Evolutionary conservation across 2,113 vertebrate species (phyloP), one percentile per base, ranked within the genome.

Genomic region (Hucho hucho): DNA sequence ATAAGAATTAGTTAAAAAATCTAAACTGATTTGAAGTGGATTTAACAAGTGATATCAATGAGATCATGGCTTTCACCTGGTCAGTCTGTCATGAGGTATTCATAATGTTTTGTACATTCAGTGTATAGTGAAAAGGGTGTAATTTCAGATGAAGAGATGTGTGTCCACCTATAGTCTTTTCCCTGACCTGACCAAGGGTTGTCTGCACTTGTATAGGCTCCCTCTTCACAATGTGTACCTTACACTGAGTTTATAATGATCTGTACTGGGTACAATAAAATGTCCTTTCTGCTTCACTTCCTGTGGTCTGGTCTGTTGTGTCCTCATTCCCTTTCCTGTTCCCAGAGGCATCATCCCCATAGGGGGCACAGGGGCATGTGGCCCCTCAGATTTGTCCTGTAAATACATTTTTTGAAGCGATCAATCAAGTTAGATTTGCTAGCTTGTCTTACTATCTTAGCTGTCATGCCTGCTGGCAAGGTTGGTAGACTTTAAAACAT

Each of bases 191-290:
- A 61, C 32, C 49, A 65, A 81, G 79, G 77, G 72, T 73, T n/a
- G 77, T 89, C 86, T 89, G 87, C 86, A 81, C 86, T 89, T 92
- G 91, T 91, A 92, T 74, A 89, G 85, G 89, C 90, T 75, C 72
- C 80, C 37, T 78, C 83, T 79, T 85, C 89, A 87, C 87, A 88
- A 89, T 83, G 79, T 96, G 87, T 93, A 93, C 93, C 91, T 95
- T 94, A 95, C 94, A 94, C 93, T 95, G 93, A 93, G 81, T 95
- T 96, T 86, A 93, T 96, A 85, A 93, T 96, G 92, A 95, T 97
- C 95, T 97, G 95, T 97, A 96, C 95, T 95, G 94, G 95, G 95
- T 97, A 96, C 95, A 98, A 98, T 98, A 98, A 98, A 98, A 92
- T 74, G 70, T 92, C 84, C 86, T 89, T 87, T 88, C 89, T 91